Conservation (phyloP, 2,113 vertebrate species). For the Grammomys surdaster region DNA sequence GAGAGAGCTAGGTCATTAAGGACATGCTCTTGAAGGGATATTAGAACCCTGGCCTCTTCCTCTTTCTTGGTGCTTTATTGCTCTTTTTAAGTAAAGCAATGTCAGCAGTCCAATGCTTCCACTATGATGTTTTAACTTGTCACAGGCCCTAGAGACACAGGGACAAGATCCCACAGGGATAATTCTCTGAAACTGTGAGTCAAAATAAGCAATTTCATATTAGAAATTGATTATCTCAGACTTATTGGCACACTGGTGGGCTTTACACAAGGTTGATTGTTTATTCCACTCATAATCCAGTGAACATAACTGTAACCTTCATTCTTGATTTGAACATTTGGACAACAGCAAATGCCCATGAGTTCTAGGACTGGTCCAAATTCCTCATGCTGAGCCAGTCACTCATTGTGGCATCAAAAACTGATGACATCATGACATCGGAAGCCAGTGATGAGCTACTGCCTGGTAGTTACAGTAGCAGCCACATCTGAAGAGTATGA, state of each 20-base stretch:
- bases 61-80: background rate
- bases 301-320: background rate
- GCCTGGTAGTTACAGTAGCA: background rate
- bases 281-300: background rate
- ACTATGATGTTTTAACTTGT: background rate
- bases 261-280: background rate
- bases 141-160: background rate
- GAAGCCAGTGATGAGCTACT: background rate
- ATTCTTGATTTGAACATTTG: constrained; percentile 32
- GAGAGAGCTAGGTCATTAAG: background rate
- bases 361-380: background rate
- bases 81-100: background rate
- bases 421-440: background rate
- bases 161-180: background rate
- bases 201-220: background rate
- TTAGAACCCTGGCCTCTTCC: background rate
- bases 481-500: background rate
- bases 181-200: background rate
- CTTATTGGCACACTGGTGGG: background rate
- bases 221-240: background rate
- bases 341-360: background rate
- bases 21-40: background rate
- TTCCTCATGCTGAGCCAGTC: background rate
- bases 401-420: background rate
- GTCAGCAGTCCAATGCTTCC: background rate